Evolutionary conservation across 2,888 invertebrate genomes (phyloP).

Genomic region (Ernsta delagoae): DNA sequence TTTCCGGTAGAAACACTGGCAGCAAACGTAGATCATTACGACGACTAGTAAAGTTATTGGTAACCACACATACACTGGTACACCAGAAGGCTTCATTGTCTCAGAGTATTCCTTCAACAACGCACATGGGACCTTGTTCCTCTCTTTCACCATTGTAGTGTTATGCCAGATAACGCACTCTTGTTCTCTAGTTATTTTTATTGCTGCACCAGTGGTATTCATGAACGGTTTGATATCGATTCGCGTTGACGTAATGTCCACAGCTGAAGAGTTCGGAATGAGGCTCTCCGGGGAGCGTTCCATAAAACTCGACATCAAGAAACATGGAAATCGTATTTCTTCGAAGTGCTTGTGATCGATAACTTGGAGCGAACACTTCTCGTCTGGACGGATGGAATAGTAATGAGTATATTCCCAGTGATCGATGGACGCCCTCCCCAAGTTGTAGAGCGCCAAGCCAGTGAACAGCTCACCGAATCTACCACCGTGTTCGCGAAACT

Average conservation of each 20-base stretch:
- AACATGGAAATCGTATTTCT: constrained; percentile 69
- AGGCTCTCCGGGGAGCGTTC: constrained; percentile 51
- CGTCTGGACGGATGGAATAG: constrained; percentile 57
- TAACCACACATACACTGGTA: constrained; percentile 74
- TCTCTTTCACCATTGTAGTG: constrained; percentile 57
- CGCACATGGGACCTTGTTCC: constrained; percentile 63
- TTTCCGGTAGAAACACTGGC: constrained; percentile 58
- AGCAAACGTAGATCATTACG: constrained; percentile 58
- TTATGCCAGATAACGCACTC: constrained; percentile 76
- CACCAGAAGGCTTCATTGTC: constrained; percentile 65
- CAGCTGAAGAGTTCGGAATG: constrained; percentile 47
- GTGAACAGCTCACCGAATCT: constrained; percentile 67
- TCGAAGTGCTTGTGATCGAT: constrained; percentile 63
- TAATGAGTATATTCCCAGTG: constrained; percentile 55
- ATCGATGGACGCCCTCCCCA: constrained; percentile 62
- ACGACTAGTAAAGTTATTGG: constrained; percentile 62
- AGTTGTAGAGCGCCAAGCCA: constrained; percentile 73
- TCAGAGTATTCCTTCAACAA: constrained; percentile 69
- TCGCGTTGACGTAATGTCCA: constrained; percentile 66
- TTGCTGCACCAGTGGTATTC: constrained; percentile 52
- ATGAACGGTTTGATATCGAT: constrained; percentile 61
- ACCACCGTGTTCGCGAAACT: constrained; percentile 65
- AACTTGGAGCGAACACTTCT: constrained; percentile 71
- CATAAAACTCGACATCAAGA: constrained; percentile 73
- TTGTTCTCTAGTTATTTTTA: constrained; percentile 61